phyloP scores from a whole-genome alignment of 2,888 invertebrate genomes.

The Patella pellucida region DNA sequence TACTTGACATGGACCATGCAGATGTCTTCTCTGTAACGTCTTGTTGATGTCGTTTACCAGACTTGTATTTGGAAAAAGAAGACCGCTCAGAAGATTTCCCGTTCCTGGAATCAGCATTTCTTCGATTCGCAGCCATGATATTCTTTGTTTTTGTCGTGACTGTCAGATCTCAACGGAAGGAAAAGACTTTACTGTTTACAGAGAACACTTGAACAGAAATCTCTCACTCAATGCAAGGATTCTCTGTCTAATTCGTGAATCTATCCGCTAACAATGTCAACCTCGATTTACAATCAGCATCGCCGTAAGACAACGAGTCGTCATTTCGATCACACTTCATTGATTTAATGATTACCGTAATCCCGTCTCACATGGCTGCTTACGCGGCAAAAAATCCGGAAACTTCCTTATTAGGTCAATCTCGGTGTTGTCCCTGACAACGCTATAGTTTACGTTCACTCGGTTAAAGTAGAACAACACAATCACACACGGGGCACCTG shows the following conservation, averaged over 20 bases:
- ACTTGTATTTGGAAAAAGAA: background rate
- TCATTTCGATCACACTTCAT: too few relatives aligned
- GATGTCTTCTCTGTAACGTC: slow-evolving; percentile 17
- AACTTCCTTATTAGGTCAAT: slow-evolving; percentile 34
- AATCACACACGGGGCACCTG: slow-evolving; percentile 21
- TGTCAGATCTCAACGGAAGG: too few relatives aligned
- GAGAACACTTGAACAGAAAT: too few relatives aligned
- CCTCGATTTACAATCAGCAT: too few relatives aligned
- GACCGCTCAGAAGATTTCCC: background rate
- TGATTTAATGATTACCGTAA: too few relatives aligned
- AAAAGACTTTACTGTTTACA: too few relatives aligned
- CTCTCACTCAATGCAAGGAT: too few relatives aligned
- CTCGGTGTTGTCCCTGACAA: slow-evolving; percentile 50
- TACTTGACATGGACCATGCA: slow-evolving; percentile 5
- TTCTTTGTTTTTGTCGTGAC: too few relatives aligned
- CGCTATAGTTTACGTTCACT: slow-evolving; percentile 54
- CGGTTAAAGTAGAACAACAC: slow-evolving; percentile 42
- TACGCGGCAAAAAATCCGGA: slow-evolving; percentile 27
- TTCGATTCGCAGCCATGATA: slow-evolving; percentile 24
- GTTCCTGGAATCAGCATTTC: slow-evolving; percentile 2
- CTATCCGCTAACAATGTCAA: too few relatives aligned
- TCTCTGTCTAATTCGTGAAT: too few relatives aligned
- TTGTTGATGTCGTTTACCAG: slow-evolving; percentile 11
- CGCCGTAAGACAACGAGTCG: too few relatives aligned
- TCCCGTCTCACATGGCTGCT: too few relatives aligned